Evolutionary conservation across 2,797 vertebrate species (phyloP).

Genomic region (Lates japonicus): DNA sequence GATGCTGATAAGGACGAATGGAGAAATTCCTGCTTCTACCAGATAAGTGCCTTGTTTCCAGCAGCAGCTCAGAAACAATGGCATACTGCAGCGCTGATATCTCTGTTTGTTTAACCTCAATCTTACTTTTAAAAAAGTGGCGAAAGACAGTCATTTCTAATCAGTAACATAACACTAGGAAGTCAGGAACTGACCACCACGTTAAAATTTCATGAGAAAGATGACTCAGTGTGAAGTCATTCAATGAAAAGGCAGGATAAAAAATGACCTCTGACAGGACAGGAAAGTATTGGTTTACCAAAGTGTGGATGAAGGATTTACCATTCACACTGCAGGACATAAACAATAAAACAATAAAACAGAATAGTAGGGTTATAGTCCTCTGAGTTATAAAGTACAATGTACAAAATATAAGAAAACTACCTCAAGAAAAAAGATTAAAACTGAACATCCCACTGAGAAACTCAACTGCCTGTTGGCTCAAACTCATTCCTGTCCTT

Average conservation of each 20-base stretch:
- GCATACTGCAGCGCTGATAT: fast-evolving
- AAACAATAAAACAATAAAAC: no score
- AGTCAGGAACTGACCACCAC: not conserved
- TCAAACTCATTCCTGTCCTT: no score
- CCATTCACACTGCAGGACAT: no score
- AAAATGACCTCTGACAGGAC: no score
- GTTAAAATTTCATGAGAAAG: not conserved
- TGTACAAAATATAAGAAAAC: no score
- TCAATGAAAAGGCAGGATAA: not conserved
- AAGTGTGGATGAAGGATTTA: no score
- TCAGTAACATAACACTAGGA: not conserved
- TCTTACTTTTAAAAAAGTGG: not conserved
- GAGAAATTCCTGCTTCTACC: conserved; percentile 40
- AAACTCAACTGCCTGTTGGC: not conserved
- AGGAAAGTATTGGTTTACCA: no score
- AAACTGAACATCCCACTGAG: no score
- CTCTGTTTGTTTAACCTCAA: conserved; percentile 30
- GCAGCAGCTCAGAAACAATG: conserved; percentile 49
- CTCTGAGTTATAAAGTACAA: no score
- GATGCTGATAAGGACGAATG: conserved; percentile 39
- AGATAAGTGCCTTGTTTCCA: conserved; percentile 52
- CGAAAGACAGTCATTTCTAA: not conserved
- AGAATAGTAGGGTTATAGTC: no score
- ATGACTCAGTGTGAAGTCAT: conserved; percentile 7
- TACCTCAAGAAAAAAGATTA: no score